A percentile compares a stretch with the other conserved stretches of the same genome.
Conservation (phyloP, 2,888 invertebrate species). For the Temnothorax unifasciatus region DNA sequence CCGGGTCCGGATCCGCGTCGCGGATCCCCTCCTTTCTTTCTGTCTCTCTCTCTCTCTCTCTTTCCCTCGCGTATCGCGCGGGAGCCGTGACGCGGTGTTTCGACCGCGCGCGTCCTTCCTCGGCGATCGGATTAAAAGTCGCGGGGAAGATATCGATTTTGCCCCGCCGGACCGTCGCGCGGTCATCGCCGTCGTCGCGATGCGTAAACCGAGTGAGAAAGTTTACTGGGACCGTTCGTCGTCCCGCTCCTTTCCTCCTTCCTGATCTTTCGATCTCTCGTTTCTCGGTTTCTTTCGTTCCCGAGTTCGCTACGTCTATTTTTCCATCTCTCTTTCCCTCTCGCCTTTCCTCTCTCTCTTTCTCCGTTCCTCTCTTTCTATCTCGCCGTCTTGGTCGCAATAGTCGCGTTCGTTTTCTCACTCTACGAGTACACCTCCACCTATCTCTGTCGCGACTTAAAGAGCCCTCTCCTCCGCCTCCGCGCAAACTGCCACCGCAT, state of each 20-base stretch:
- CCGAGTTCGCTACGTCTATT: slow-evolving; percentile 11
- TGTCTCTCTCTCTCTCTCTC: background rate
- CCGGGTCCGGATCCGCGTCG: background rate
- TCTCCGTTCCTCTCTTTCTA: slow-evolving; percentile 22
- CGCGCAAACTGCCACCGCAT: slow-evolving; percentile 10
- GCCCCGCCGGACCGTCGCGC: slow-evolving; percentile 2
- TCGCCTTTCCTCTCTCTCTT: slow-evolving; percentile 20
- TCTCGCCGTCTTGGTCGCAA: slow-evolving; percentile 7
- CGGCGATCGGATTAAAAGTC: slow-evolving; percentile 18
- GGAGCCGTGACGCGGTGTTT: slow-evolving; percentile 12
- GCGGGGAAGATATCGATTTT: slow-evolving; percentile 66
- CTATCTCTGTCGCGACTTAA: slow-evolving; percentile 51
- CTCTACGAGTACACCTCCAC: slow-evolving; percentile 13
- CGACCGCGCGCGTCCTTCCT: slow-evolving; percentile 5
- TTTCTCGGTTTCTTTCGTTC: background rate
- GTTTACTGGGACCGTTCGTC: slow-evolving; percentile 14
- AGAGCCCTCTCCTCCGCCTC: background rate
- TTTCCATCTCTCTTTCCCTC: slow-evolving; percentile 8
- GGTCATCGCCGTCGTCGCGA: slow-evolving; percentile 14
- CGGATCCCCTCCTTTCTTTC: background rate
- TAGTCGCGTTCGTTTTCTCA: slow-evolving; percentile 46
- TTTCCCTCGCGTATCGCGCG: background rate
- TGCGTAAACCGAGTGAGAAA: background rate
- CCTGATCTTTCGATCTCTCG: too few relatives aligned
- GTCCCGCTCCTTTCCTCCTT: background rate